Evolutionary conservation across 2,888 invertebrate genomes (phyloP), one percentile per base, ranked within the genome.

Genomic region (Yponomeuta evonymella): DNA sequence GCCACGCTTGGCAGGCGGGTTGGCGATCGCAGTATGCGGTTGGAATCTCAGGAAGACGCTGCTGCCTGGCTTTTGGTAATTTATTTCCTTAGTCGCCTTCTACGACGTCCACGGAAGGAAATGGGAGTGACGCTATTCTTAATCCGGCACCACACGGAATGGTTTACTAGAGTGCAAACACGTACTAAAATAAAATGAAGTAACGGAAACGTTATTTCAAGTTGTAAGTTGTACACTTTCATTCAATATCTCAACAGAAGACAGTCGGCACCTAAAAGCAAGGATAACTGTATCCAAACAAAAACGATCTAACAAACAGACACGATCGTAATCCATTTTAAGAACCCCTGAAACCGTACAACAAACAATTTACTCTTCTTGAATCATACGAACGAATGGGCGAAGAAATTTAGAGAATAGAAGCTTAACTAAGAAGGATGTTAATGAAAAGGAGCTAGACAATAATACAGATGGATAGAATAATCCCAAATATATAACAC

Each of bases 281-380:
- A 70, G 48, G 64, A 11, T 68, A 48, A 71, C 70, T 71, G 48
- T 64, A 67, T 58, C 51, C 29, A 10, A 68, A 68, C 30, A 68
- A 51, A 62, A 58, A 68, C 10, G 15, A 67, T 29, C 67, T 8
- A 10, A 70, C 70, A 70, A 70, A 70, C 43, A 63, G 43, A 30
- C 69, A 48, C 70, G 68, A 67, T 48, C 48, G 33, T 71, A 71
- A 73, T 73, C 71, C 71, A 69, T 65, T 67, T 51, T 80, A 81
- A 80, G 81, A 75, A 78, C 68, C 77, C 76, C 74, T 74, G 8
- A 43, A 43, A 43, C 43, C 75, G 73, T 68, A 76, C 78, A 81
- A 86, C 83, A 87, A 87, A 73, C 81, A 81, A 80, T 86, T 87
- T 86, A 87, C 87, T 83, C 86, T 86, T 78, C 82, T 85, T 76